Base-by-base conservation (phyloP, 2,888 invertebrate species). In the Drosophila kokeensis region DNA sequence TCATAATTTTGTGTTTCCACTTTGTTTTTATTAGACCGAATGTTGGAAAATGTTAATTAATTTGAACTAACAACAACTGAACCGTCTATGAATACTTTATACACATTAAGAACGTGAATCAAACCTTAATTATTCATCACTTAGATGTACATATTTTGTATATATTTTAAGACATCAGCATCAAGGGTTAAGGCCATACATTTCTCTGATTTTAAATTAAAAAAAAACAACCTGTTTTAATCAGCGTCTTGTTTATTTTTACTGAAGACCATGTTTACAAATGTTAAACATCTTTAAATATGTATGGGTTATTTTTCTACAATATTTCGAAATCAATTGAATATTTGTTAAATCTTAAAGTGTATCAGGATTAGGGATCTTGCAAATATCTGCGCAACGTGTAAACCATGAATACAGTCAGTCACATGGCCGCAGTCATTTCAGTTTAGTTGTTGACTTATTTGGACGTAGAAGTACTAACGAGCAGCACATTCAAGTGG, bases 401-500 rank as follows among this genome's bases (percentile, higher is more conserved):
- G 60, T 77, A 52, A 68, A 76, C 75, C 40, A 30, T 34, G 21
- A 50, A 45, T 42, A 40, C 59, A 29, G 50, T 32, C 27, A 36
- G 54, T 21, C 34, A 36, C 34, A 73, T 69, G 60, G 73, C 8
- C 30, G 59, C 52, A 58, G 79, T 61, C 64, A 55, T 64, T 70
- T 63, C 65, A 45, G 76, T 71, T 76, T 76, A 65, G 67, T 54
- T 80, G 76, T 76, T 78, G 76, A 77, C 72, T 76, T n/a, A n/a
- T n/a, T n/a, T n/a, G n/a, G n/a, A n/a, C n/a, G n/a, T n/a, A n/a
- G n/a, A n/a, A n/a, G n/a, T n/a, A n/a, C n/a, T n/a, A n/a, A n/a
- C n/a, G n/a, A n/a, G n/a, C n/a, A n/a, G n/a, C n/a, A n/a, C n/a
- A n/a, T n/a, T n/a, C n/a, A n/a, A n/a, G n/a, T n/a, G n/a, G n/a